Evolutionary conservation across 37 sponge, comb jelly and placozoan genomes (phyloP), one percentile per base, ranked within the genome.

Genomic region (Ianthella basta): DNA sequence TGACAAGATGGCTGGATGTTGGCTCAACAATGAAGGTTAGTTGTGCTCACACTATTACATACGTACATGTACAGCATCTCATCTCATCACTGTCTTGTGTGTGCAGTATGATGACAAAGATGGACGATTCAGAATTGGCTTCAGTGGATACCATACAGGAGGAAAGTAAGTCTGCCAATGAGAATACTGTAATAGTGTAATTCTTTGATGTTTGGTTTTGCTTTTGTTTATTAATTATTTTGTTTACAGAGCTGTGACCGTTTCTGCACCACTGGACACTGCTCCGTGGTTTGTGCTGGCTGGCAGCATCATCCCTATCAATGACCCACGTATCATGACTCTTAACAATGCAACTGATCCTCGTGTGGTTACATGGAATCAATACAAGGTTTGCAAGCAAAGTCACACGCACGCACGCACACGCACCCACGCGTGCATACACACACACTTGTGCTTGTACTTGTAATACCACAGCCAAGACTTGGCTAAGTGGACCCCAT

Each of bases 261-360:
- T 86, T n/a, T 24, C 56, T 19, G 82, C 72, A 29, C 83, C 88
- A 15, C 59, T 87, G 41, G 89, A 89, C 41, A 78, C 33, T 20
- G 39, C 80, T 18, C 89, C 89, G 30, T 20, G 79, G 72, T 89
- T 89, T 80, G 85, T 84, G 8, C 23, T 66, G 35, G 89, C 89
- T 69, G 89, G 89, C 15, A 89, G 60, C 55, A 80, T 84, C 40
- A 69, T 84, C 30, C 89, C 89, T 6, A 70, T 67, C 29, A 25
- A 38, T 2, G 89, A 89, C 59, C 89, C 89, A n/a, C 55, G 82
- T 0, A 67, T 89, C 15, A 75, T 82, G 85, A 84, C 89, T 55
- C 85, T 89, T 29, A 89, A 89, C 70, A 89, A 84, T 84, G 89
- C 89, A 63, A 89, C 89, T 24, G 79, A 89, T 56, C 24, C 66